These are phyloP conservation scores for Clepsis dumicolana DNA, from an alignment of 2,888 invertebrate genomes.

Conservation along the genomic window DNA sequence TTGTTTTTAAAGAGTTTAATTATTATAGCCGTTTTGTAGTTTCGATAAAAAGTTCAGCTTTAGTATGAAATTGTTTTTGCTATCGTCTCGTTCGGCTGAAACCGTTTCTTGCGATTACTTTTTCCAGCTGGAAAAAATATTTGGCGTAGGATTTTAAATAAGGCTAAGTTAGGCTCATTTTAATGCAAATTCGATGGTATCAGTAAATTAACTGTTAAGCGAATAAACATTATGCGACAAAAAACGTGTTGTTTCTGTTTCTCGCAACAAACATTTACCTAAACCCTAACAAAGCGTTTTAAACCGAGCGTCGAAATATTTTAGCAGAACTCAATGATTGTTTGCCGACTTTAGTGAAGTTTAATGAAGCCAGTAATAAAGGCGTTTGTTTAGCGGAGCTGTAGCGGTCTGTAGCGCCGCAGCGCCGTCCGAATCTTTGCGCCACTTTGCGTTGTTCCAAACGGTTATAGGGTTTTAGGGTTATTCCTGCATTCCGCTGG, in stretches of 20 bases:
- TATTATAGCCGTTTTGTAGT: neutral
- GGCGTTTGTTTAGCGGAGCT: constrained; percentile 9
- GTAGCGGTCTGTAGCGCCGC: constrained; percentile 8
- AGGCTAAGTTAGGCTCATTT: too few relatives aligned
- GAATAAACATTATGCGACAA: too few relatives aligned
- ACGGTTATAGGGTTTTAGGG: constrained; percentile 34
- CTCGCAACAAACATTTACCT: neutral
- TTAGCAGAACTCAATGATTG: constrained; percentile 9
- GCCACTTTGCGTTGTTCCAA: constrained; percentile 28
- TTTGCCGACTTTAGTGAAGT: constrained; percentile 18
- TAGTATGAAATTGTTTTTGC: neutral
- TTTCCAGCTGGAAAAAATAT: neutral
- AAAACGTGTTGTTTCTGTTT: neutral
- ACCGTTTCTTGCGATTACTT: neutral
- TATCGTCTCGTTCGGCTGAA: neutral
- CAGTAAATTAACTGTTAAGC: too few relatives aligned
- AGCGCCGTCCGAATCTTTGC: constrained; percentile 17
- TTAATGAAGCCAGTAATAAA: constrained; percentile 20
- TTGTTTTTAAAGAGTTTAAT: neutral
- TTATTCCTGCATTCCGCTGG: constrained; percentile 24
- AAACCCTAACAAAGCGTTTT: neutral
- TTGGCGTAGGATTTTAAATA: too few relatives aligned
- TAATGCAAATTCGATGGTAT: too few relatives aligned
- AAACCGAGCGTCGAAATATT: constrained; percentile 12
- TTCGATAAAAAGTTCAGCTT: neutral